Base-by-base conservation (phyloP, 2,797 vertebrate species). In the Poecilia picta region DNA sequence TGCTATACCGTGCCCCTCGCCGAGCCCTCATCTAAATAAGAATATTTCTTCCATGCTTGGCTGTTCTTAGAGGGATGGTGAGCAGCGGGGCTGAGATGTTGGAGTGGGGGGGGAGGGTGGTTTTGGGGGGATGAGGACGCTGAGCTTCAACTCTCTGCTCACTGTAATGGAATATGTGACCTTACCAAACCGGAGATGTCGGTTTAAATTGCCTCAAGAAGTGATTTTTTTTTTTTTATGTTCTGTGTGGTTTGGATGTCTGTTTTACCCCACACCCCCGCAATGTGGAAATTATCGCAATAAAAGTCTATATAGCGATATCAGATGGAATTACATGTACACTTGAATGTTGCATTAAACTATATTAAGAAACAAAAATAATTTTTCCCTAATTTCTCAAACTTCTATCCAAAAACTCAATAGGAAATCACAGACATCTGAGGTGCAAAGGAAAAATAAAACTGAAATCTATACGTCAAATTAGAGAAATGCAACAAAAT, bases 1-100 rank as follows among this genome's bases (percentile, higher is more conserved):
- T 92, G 89, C 90, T 85, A 87, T 84, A 87, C 86, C 82, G 59
- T 90, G 90, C 89, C 86, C 89, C 92, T 93, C 41, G 77, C 89
- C 75, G 88, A 92, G 88, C 88, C 87, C 90, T 92, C 91, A 92
- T 93, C 90, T 92, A 90, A 94, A 94, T 93, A 92, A 77, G 89
- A 94, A 92, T 93, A 93, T 93, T 92, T 94, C 88, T 93, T 94
- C 93, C 93, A 92, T 91, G 94, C 93, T 91, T 92, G 87, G 83
- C 89, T 93, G 92, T 94, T 53, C 84, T 86, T 86, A 57, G 82
- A 90, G 76, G 89, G 89, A 88, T 89, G 89, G 73, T 89, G 88
- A 83, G 87, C 81, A 88, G 87, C 74, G 55, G 85, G 87, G 84
- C 85, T 81, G 83, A 74, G 88, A 83, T 86, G 91, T 81, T 88